Percentiles rank a stretch among this genome's conserved stretches.
Conservation (phyloP, 2,888 invertebrate genomes). For the Drosophila hawaiiensis region DNA sequence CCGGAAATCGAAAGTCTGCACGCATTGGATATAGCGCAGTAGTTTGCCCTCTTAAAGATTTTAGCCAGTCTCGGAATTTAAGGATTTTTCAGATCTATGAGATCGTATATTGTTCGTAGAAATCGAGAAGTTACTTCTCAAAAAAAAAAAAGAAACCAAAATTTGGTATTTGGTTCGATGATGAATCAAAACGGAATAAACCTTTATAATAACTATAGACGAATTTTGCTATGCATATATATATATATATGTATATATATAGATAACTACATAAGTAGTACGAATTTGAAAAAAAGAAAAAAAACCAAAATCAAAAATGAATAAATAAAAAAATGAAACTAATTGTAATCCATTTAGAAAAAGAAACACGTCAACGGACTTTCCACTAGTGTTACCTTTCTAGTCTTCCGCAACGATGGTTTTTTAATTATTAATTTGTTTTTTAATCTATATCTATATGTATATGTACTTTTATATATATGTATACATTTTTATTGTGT, state of each 20-base stretch:
- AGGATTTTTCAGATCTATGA: slow-evolving; percentile 54
- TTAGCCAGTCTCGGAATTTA: slow-evolving; percentile 20
- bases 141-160: not conserved
- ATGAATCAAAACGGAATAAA: slow-evolving; percentile 29
- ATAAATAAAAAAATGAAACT: not conserved
- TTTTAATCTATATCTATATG: slow-evolving; percentile 11
- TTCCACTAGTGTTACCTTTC: slow-evolving; percentile 79
- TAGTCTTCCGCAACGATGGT: slow-evolving; percentile 73
- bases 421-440: slow-evolving; percentile 34
- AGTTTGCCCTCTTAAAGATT: slow-evolving; percentile 18
- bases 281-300: slow-evolving; percentile 31
- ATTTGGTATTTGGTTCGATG: slow-evolving; percentile 21
- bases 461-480: slow-evolving; percentile 50
- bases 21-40: slow-evolving; percentile 74
- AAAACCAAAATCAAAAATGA: not conserved
- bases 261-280: slow-evolving; percentile 22
- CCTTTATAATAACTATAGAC: slow-evolving; percentile 25
- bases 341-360: slow-evolving; percentile 30
- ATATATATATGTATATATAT: slow-evolving; percentile 1
- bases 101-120: slow-evolving; percentile 18
- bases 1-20: slow-evolving; percentile 82
- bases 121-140: slow-evolving; percentile 44
- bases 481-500: slow-evolving; percentile 51
- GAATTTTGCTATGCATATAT: slow-evolving; percentile 50
- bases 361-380: slow-evolving; percentile 62